Evolutionary conservation across 2,797 vertebrate species (phyloP), one percentile per base, ranked within the genome.

Genomic region (Acrossocheilus fasciatus): DNA sequence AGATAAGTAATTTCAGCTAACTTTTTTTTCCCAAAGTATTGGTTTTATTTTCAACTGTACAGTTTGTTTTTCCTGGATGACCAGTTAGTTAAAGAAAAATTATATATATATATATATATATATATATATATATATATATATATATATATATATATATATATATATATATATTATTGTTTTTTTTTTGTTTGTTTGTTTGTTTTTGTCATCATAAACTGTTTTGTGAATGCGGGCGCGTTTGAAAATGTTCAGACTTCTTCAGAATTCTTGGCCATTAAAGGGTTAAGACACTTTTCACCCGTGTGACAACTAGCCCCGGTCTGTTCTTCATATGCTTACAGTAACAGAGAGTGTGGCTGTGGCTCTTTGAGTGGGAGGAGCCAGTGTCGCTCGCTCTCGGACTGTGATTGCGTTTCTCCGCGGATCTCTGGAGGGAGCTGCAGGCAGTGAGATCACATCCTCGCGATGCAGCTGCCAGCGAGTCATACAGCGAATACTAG

Each of bases 401-500:
- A 62, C 89, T 87, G 83, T 84, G 87, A 90, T 89, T 89, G 89
- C 90, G 87, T 86, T 64, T 83, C 86, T 66, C 64, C 75, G 68
- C 82, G 62, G 80, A 79, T 64, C 86, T 89, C 80, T 52, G 81
- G 79, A 79, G 76, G 47, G 59, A 52, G 73, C 87, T 47, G 86
- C 86, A 88, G 34, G 76, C 80, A n/a, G 75, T 86, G 90, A 90
- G 89, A 84, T 90, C 92, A 91, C 92, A 89, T 91, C 90, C 89
- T 90, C 62, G 84, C 66, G 69, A 77, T 91, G 86, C 91, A 62
- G 89, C 87, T 81, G 87, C 86, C 82, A 89, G 75, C 86, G 72
- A 88, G 57, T 83, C 87, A 43, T 4, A 47, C 52, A 62, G 87
- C 17, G 80, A 81, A 50, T 50, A 66, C 45, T 59, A 47, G 52